A percentile compares a stretch with the other conserved stretches of the same genome.
phyloP scores from a whole-genome alignment of 2,888 invertebrate species.

The Teinopalpus imperialis region DNA sequence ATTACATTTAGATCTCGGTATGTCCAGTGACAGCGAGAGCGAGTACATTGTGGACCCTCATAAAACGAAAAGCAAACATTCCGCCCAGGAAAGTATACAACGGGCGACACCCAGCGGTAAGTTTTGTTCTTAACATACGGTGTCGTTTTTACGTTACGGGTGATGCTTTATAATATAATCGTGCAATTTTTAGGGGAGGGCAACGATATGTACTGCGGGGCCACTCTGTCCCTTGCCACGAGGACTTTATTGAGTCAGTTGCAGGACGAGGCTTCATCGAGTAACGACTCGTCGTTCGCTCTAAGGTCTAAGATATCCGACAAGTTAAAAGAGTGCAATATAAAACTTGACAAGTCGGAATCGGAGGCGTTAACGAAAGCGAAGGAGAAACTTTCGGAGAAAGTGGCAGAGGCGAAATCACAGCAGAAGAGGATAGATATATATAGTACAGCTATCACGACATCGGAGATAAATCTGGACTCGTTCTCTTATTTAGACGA shows the following conservation, averaged over 20 bases:
- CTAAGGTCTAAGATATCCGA: constrained; percentile 53
- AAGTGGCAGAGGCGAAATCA: constrained; percentile 66
- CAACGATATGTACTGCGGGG: constrained; percentile 62
- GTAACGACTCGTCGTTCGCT: constrained; percentile 73
- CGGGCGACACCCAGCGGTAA: constrained; percentile 65
- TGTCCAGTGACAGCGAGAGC: constrained; percentile 76
- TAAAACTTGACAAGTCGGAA: constrained; percentile 57
- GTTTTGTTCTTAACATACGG: constrained; percentile 30
- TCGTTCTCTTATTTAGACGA: constrained; percentile 78
- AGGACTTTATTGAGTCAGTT: constrained; percentile 76
- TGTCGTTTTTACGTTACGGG: constrained; percentile 34
- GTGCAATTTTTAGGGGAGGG: constrained; percentile 61
- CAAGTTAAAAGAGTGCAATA: constrained; percentile 47
- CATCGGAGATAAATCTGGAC: constrained; percentile 77
- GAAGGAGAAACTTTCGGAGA: constrained; percentile 68
- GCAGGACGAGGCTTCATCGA: constrained; percentile 78
- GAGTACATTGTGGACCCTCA: constrained; percentile 63
- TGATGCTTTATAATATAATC: constrained; percentile 26
- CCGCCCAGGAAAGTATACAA: constrained; percentile 55
- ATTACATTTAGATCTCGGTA: constrained; percentile 71
- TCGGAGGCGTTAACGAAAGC: constrained; percentile 68
- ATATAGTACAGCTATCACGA: constrained; percentile 77
- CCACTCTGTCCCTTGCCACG: constrained; percentile 66
- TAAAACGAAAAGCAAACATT: constrained; percentile 55
- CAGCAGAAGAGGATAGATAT: constrained; percentile 75